These are phyloP conservation scores for Drosophila albomicans DNA, from an alignment of 1,140 invertebrate species.

Conservation along the genomic window DNA sequence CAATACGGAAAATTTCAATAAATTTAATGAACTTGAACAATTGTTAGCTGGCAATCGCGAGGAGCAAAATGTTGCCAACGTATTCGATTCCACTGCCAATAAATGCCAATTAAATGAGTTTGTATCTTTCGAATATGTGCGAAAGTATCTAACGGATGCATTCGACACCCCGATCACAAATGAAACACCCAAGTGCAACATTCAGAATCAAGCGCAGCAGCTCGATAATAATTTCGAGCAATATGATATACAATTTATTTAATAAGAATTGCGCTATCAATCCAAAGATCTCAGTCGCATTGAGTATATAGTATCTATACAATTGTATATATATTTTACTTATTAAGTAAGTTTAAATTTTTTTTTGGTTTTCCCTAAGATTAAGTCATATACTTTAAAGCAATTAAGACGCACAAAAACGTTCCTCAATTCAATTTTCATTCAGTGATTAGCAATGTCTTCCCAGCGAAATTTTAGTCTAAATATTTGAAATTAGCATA, in stretches of 20 bases:
- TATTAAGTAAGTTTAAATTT: not conserved
- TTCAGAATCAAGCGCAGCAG: constrained; percentile 53
- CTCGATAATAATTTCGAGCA: constrained; percentile 75
- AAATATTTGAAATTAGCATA: constrained; percentile 9
- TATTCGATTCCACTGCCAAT: constrained; percentile 9
- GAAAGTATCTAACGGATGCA: constrained; percentile 75
- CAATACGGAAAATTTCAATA: constrained; percentile 67
- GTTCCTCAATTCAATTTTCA: constrained; percentile 32
- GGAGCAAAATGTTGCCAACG: constrained; percentile 16
- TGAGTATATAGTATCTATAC: constrained; percentile 33
- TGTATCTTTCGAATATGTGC: constrained; percentile 84
- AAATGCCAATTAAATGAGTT: constrained; percentile 72
- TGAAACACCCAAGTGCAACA: constrained; percentile 52
- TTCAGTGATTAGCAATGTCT: constrained; percentile 73
- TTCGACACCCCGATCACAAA: constrained; percentile 42
- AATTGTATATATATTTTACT: not conserved
- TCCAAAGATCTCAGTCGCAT: constrained; percentile 73
- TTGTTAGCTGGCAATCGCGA: constrained; percentile 46
- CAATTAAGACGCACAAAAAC: constrained; percentile 28
- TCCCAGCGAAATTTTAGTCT: constrained; percentile 45
- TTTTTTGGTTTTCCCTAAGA: not conserved
- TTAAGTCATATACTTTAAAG: not conserved
- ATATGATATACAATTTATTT: constrained; percentile 76
- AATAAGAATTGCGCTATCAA: not conserved
- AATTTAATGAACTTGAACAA: constrained; percentile 80